Base-by-base conservation (phyloP, 2,113 vertebrate species). In the Hippocampus mohnikei region DNA sequence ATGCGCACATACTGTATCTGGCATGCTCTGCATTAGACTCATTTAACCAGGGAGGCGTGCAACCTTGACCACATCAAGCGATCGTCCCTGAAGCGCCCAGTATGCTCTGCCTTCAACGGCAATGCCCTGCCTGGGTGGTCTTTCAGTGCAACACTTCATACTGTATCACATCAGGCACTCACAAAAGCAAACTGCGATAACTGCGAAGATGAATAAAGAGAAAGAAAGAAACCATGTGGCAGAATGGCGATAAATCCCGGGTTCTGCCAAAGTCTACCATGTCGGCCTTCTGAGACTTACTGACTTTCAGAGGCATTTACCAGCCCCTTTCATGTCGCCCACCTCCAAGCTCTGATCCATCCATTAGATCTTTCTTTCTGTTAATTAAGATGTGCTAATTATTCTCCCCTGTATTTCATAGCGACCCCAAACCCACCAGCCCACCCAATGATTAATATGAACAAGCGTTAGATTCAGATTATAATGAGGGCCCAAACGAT, bases 321-420 rank as follows among this genome's bases (percentile, higher is more conserved):
- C 86, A 83, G 79, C 80, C 75, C 80, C 88, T 88, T 90, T 90
- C 82, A 90, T 86, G 85, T 84, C 80, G 74, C 78, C 81, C 79
- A 87, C 85, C 88, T 87, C 78, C 81, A 85, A 77, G 74, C 85
- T 82, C 82, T 72, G 74, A 77, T 82, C 81, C 82, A 88, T 84
- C 83, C 84, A 87, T 88, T 88, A 91, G 85, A 76, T 87, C 83
- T 79, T 75, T 79, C 79, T 81, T 83, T 90, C 84, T 86, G 84
- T 91, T 92, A 89, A 90, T 92, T 92, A 92, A 85, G 81, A 90
- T 80, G 87, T 91, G 91, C 85, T 91, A 92, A 92, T 92, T 91
- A 92, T 92, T 90, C 87, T 62, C 79, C 89, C 87, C 84, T 88
- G 83, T 88, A 88, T 90, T 90, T 85, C 82, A 82, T 83, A 87